These are phyloP conservation scores for Microhierax caerulescens DNA, from an alignment of 2,797 vertebrate genomes.

Conservation along the genomic window DNA sequence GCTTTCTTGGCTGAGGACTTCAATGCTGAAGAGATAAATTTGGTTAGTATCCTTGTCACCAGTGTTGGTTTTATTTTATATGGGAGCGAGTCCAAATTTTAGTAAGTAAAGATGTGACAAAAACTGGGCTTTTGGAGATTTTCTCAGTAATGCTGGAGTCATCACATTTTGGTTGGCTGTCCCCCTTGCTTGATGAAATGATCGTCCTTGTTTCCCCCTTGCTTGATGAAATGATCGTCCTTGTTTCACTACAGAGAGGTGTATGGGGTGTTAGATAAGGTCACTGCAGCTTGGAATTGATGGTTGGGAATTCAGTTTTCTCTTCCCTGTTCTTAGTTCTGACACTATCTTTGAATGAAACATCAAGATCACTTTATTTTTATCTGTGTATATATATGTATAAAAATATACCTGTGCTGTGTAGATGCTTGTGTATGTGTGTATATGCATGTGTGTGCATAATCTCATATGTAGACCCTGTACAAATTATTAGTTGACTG, in stretches of 20 bases:
- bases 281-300: background rate
- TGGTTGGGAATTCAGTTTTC: background rate
- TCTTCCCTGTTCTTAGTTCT: background rate
- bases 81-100: background rate
- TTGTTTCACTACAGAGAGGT: background rate
- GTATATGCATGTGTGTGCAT: no score
- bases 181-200: background rate
- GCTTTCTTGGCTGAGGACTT: conserved; percentile 97
- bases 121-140: background rate
- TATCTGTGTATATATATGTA: background rate
- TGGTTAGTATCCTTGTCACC: conserved; percentile 77
- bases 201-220: background rate
- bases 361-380: background rate
- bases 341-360: background rate
- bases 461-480: background rate
- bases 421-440: background rate
- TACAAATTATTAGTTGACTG: background rate
- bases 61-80: background rate
- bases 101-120: background rate
- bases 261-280: background rate
- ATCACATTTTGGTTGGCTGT: background rate
- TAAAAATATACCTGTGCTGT: background rate
- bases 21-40: conserved; percentile 96
- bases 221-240: background rate
- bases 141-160: background rate